These are phyloP conservation scores for Empidonax alnorum DNA, from an alignment of 2,113 vertebrate genomes.

Conservation along the genomic window DNA sequence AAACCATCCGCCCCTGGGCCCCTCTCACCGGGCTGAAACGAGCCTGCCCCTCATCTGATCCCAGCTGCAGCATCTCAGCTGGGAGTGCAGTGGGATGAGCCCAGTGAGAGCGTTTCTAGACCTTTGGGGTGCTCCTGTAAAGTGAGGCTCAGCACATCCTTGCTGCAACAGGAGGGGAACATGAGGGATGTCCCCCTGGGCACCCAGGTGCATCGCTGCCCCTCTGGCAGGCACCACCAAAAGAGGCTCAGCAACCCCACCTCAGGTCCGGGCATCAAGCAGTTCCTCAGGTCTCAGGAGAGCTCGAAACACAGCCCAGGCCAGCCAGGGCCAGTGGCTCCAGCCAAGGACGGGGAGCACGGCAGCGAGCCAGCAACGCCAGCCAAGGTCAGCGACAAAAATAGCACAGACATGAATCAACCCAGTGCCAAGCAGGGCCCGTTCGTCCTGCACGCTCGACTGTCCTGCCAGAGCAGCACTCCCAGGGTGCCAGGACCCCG, in stretches of 20 bases:
- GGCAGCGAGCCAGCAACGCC: background rate
- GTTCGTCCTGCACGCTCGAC: background rate
- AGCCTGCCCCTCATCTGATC: background rate
- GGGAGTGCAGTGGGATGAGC: background rate
- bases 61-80: background rate
- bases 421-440: background rate
- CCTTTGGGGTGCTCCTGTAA: rapidly evolving
- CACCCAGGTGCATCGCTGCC: background rate
- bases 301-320: background rate
- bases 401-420: constrained; percentile 53
- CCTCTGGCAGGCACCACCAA: background rate
- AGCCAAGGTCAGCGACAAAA: constrained; percentile 19
- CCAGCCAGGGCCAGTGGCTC: background rate
- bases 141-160: background rate
- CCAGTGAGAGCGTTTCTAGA: background rate
- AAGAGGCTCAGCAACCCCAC: background rate
- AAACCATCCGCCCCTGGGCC: background rate
- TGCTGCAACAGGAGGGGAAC: background rate
- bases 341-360: background rate
- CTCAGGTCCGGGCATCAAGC: background rate
- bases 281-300: background rate
- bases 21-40: background rate
- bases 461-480: background rate
- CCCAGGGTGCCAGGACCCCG: background rate
- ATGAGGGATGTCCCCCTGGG: background rate